Evolutionary conservation across 2,888 invertebrate genomes (phyloP), one percentile per base, ranked within the genome.

Genomic region (Thalpophila matura): DNA sequence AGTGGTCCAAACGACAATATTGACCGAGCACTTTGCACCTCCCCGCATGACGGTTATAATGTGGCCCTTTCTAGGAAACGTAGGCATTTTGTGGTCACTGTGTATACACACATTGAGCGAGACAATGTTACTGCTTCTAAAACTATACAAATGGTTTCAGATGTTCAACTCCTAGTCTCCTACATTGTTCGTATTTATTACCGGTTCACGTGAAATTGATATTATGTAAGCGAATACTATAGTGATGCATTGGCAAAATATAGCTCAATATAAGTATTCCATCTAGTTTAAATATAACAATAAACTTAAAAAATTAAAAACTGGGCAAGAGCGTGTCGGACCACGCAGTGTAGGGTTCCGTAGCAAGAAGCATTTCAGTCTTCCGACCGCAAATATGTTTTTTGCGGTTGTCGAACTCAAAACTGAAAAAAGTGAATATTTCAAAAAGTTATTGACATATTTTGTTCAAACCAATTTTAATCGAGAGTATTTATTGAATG

Each of bases 11-110:
- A 79, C 77, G 81, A 86, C 82, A 82, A 79, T 92, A 85, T 93
- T 92, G 88, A 90, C 92, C 79, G 70, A 90, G 84, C 90, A 92
- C 92, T 94, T 94, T 81, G 89, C 93, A 93, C 92, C 91, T 92
- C 81, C 80, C 80, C 77, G 83, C 81, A 81, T 80, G 80, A 80
- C 82, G 82, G 84, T 85, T 86, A 87, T 84, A 82, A 79, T 77
- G 83, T 83, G 82, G 85, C 88, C 90, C 89, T 90, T 93, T 91
- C 91, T 89, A 87, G 86, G 90, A 91, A 90, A 84, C 81, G 82
- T 80, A 53, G 31, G 45, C 79, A 74, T 83, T 83, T 85, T 86
- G 85, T 85, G 78, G 77, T 82, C 76, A 70, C 75, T 71, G 68
- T 74, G 82, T 72, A 85, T 83, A 86, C 87, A 87, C 86, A 79